A percentile compares a stretch with the other conserved stretches of the same genome.
Evolutionary conservation across 1,140 invertebrate genomes (phyloP).

Genomic region (Stenopsyche tienmushanensis): DNA sequence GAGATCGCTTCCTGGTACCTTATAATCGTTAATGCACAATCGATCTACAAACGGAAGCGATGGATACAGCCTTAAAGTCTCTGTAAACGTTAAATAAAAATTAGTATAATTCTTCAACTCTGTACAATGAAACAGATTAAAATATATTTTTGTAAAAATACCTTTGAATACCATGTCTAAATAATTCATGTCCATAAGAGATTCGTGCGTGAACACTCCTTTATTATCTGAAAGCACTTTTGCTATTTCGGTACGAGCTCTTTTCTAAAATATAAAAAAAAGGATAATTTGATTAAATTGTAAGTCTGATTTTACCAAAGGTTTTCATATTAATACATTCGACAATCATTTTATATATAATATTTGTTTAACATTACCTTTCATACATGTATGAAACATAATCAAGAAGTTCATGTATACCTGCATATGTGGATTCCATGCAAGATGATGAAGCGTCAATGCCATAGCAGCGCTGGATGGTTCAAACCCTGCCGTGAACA

Average conservation of each 20-base stretch:
- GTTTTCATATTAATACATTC: background rate
- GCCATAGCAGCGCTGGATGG: conserved; percentile 41
- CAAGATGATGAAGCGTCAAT: conserved; percentile 45
- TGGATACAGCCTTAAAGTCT: conserved; percentile 45
- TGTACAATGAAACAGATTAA: background rate
- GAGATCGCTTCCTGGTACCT: conserved; percentile 47
- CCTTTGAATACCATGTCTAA: conserved; percentile 44
- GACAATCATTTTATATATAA: too few relatives aligned
- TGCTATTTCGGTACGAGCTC: conserved; percentile 43
- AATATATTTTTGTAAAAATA: conserved; percentile 2
- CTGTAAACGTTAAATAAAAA: conserved; percentile 37
- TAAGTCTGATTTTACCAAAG: too few relatives aligned
- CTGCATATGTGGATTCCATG: conserved; percentile 47
- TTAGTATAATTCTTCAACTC: background rate
- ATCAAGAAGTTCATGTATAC: conserved; percentile 41
- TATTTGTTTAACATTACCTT: too few relatives aligned
- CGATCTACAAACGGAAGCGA: conserved; percentile 46
- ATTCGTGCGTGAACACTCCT: conserved; percentile 46
- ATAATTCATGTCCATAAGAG: conserved; percentile 48
- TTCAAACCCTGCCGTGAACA: conserved; percentile 46
- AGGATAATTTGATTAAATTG: background rate
- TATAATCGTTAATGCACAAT: conserved; percentile 45
- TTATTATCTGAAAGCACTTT: conserved; percentile 31
- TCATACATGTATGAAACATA: background rate
- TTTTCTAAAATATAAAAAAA: background rate